Base-by-base conservation (phyloP, 2,888 invertebrate genomes). In the Lissonota sp. region DNA sequence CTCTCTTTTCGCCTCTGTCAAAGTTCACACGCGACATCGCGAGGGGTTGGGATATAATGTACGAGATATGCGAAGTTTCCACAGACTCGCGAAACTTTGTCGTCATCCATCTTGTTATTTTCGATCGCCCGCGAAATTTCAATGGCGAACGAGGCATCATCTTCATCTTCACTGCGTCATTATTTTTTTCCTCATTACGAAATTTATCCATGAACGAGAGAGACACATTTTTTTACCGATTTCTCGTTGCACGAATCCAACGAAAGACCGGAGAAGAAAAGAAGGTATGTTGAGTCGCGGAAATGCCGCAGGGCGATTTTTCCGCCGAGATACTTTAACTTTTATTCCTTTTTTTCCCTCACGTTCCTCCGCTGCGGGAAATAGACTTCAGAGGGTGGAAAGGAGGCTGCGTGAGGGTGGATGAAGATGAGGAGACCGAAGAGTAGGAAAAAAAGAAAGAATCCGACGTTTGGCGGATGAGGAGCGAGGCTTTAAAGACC, bases 401-500 rank as follows among this genome's bases (percentile, higher is more conserved):
- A 53, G 26, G 69, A 62, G 62, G 39, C 16, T 63, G 26, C 44
- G 44, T 66, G 63, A 60, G 26, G 60, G 42, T 53, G 53, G 70
- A n/a, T 49, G 51, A 37, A 37, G 69, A 14, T 6, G 46, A 44
- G 57, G 57, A 16, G 14, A 1, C 5, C 12, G 16, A 16, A 5
- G 44, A 40, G 40, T 55, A 62, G 66, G 64, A 58, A 55, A 46
- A 76, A 72, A 76, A 63, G 57, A 76, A 80, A 60, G 67, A 74
- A 74, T 74, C 51, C 51, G 49, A 60, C 62, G 71, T 80, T 72
- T 46, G 49, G 53, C 26, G 10, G 55, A 62, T 37, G 51, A 71
- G 62, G 26, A 26, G 26, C 26, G 26, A 26, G 26, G 26, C 26
- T 26, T 26, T 26, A 26, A 26, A 26, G 26, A 51, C 39, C 49